Conservation (phyloP, 2,888 invertebrate genomes). For the Zootermopsis nevadensis region DNA sequence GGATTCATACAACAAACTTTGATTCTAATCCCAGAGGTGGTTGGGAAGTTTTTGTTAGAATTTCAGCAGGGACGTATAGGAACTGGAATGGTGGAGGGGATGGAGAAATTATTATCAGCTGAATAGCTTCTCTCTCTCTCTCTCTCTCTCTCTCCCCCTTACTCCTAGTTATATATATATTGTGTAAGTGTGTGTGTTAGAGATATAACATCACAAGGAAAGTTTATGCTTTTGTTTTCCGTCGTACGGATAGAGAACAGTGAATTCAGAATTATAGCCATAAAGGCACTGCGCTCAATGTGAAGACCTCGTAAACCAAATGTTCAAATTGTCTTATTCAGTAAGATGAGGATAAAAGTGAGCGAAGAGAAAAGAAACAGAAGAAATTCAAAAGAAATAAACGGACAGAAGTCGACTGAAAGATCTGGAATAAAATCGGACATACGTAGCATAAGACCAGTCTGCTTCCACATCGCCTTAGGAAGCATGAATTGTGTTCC, state of each 20-base stretch:
- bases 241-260: constrained; percentile 11
- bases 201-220: constrained; percentile 25
- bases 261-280: background rate
- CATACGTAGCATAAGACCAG: no score
- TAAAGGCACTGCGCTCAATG: constrained; percentile 17
- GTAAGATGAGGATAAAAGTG: background rate
- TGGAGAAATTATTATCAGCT: constrained; percentile 18
- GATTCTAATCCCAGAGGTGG: background rate
- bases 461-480: background rate
- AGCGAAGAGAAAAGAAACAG: background rate
- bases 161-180: background rate
- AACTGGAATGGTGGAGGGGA: background rate
- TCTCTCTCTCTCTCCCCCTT: no score
- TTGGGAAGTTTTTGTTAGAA: background rate
- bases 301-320: constrained; percentile 30
- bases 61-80: background rate
- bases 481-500: no score
- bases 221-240: constrained; percentile 41
- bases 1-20: background rate
- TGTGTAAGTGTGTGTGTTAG: background rate
- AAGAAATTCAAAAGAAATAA: background rate
- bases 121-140: constrained; percentile 1
- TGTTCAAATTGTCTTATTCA: constrained; percentile 26
- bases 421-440: background rate
- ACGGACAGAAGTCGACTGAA: background rate